phyloP scores from a whole-genome alignment of 2,797 vertebrate species.

The Characodon lateralis region DNA sequence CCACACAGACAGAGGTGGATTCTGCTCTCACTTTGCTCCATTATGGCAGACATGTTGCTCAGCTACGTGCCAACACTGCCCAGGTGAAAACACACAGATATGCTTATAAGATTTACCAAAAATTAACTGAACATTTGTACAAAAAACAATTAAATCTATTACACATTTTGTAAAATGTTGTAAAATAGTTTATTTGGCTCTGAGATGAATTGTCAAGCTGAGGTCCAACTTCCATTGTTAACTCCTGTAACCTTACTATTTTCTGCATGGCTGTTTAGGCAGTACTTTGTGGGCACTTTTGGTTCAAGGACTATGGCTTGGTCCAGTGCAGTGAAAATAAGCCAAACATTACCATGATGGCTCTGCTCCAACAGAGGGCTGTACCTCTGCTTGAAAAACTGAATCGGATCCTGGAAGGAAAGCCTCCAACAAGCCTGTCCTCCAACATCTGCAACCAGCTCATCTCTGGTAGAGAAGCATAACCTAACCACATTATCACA shows the following conservation, averaged over 20 bases:
- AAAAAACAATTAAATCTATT: neutral
- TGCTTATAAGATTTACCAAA: neutral
- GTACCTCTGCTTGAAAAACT: conserved; percentile 82
- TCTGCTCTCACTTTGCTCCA: conserved; percentile 75
- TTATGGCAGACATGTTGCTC: conserved; percentile 74
- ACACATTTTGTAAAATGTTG: neutral
- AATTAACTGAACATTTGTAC: neutral
- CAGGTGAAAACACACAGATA: conserved; percentile 75
- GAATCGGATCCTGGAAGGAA: conserved; percentile 75
- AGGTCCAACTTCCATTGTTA: neutral
- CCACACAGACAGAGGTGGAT: conserved; percentile 78
- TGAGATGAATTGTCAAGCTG: neutral
- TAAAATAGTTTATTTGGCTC: neutral
- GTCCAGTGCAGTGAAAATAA: conserved; percentile 42
- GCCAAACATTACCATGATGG: conserved; percentile 29
- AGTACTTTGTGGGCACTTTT: conserved; percentile 75
- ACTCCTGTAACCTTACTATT: neutral
- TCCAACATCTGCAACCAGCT: conserved; percentile 59
- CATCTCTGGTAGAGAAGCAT: conserved; percentile 53
- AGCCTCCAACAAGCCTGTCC: conserved; percentile 52
- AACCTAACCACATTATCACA: neutral
- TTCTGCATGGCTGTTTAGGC: conserved; percentile 69
- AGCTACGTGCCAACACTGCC: conserved; percentile 76
- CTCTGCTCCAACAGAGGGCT: conserved; percentile 74
- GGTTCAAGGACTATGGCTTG: conserved; percentile 83